Base-by-base conservation (phyloP, 2,113 vertebrate species). In the Marmota monax region DNA sequence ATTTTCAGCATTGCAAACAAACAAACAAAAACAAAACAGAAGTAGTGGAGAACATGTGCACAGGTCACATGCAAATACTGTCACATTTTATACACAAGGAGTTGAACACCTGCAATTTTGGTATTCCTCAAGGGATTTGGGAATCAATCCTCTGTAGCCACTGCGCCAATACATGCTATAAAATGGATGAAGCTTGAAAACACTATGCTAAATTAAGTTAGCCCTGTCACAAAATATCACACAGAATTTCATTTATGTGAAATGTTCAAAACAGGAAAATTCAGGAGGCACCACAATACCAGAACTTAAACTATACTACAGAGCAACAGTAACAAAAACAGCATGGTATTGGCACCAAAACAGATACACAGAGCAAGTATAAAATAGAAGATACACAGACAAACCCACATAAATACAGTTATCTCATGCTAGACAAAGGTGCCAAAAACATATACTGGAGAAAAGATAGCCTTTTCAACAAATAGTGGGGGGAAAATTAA, bases 101-200 rank as follows among this genome's bases (percentile, higher is more conserved):
- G 42, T 14, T 80, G 12, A 72, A 34, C 22, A 14, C 11, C 9
- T 25, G 58, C 53, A 37, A 74, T 88, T 72, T 73, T 51, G 12
- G 56, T 63, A 9, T 45, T 77, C 32, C 34, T 70, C 72, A 25
- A 42, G 32, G 74, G 23, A 39, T 27, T 32, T 8, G 76, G 70
- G 48, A 77, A 77, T 48, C n/a, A 63, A 69, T 29, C 48, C 29
- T 84, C 25, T 29, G n/a, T 1, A 23, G 25, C 79, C 17, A 86
- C 10, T 42, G 34, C 3, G 39, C 27, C 1, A 16, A n/a, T 10
- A 23, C 2, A n/a, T 0, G 18, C 22, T 61, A 1, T 37, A 17
- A 39, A 2, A 22, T 0, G 27, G 79, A 84, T 12, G 51, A 37
- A 53, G 14, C 63, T 20, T 76, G 70, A 83, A 42, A 73, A 95